phyloP scores from a whole-genome alignment of 2,797 vertebrate species.

The Pristis pectinata region DNA sequence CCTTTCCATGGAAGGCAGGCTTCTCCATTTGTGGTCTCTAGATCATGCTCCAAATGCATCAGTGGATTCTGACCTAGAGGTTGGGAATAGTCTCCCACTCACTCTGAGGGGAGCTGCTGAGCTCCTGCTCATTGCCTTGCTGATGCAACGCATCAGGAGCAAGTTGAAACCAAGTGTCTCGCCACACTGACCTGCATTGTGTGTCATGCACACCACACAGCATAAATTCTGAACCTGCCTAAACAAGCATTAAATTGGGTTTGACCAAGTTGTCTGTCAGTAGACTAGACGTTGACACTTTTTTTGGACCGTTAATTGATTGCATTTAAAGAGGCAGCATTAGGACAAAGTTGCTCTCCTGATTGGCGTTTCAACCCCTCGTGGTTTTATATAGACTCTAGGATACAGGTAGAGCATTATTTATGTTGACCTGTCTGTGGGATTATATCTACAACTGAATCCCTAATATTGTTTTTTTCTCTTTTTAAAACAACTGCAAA shows the following conservation, averaged over 20 bases:
- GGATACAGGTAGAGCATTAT: background rate
- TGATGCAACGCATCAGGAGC: too few relatives aligned
- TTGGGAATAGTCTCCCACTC: too few relatives aligned
- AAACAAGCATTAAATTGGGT: background rate
- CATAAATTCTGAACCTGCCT: background rate
- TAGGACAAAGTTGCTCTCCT: background rate
- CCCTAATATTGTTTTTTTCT: background rate
- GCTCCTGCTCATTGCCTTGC: too few relatives aligned
- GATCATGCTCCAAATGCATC: too few relatives aligned
- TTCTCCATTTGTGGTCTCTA: too few relatives aligned
- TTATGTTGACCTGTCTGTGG: background rate
- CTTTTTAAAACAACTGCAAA: background rate
- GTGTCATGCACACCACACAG: too few relatives aligned
- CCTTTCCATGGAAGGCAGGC: too few relatives aligned
- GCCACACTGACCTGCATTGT: background rate
- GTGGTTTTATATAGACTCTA: background rate
- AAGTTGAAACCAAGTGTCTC: background rate
- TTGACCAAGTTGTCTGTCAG: background rate
- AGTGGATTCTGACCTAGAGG: too few relatives aligned
- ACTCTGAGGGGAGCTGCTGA: too few relatives aligned
- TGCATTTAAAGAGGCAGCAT: background rate
- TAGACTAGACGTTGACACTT: background rate
- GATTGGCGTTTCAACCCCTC: background rate
- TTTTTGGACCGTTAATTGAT: background rate
- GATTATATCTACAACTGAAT: background rate